Evolutionary conservation across 2,888 invertebrate genomes (phyloP).

Genomic region (Agrochola lychnidis): DNA sequence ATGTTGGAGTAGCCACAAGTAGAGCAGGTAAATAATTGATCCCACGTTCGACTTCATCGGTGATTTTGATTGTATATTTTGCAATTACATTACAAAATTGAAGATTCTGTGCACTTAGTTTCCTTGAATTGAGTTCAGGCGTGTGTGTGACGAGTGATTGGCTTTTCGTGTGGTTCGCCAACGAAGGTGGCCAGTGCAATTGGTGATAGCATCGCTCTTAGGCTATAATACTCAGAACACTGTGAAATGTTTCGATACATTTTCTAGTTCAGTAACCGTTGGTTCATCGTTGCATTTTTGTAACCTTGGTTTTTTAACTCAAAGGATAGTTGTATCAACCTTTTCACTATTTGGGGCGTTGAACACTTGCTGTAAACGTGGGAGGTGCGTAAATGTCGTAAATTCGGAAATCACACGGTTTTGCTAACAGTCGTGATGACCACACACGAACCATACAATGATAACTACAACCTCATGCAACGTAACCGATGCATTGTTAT

Average conservation of each 20-base stretch:
- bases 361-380: constrained; percentile 28
- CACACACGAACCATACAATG: constrained; percentile 63
- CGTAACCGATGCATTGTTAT: constrained; percentile 78
- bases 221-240: constrained; percentile 39
- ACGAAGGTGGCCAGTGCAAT: constrained; percentile 67
- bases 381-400: constrained; percentile 37
- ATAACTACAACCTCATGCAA: constrained; percentile 58
- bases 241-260: constrained; percentile 47
- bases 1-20: constrained; percentile 75
- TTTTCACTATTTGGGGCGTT: constrained; percentile 22
- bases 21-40: constrained; percentile 83
- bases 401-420: constrained; percentile 54
- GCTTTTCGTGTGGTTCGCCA: constrained; percentile 67
- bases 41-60: constrained; percentile 86
- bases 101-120: constrained; percentile 70
- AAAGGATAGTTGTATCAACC: constrained; percentile 24
- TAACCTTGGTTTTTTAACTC: constrained; percentile 28
- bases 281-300: constrained; percentile 39
- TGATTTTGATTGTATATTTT: constrained; percentile 76
- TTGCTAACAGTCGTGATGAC: constrained; percentile 60
- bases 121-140: constrained; percentile 67
- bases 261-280: constrained; percentile 48
- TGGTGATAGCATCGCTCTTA: constrained; percentile 65
- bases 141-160: constrained; percentile 61
- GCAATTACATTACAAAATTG: constrained; percentile 69